Evolutionary conservation across 2,797 vertebrate species (phyloP).

Genomic region (Eutrigla gurnardus): DNA sequence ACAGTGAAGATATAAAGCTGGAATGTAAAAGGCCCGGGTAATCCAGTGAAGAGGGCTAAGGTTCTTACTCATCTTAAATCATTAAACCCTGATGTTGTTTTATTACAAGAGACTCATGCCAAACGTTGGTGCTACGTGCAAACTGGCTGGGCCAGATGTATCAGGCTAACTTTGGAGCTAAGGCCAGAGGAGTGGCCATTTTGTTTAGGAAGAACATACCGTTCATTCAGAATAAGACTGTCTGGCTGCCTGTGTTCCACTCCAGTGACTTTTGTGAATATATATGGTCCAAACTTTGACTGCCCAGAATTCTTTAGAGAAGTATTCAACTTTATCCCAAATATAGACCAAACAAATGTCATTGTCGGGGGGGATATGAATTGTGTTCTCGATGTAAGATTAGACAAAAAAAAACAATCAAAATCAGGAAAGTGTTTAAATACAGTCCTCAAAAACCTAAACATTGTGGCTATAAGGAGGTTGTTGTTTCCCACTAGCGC

Average conservation of each 20-base stretch:
- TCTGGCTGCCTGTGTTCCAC: not conserved
- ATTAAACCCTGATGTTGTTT: not conserved
- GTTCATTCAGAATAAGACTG: not conserved
- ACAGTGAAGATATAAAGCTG: not conserved
- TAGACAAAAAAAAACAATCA: not conserved
- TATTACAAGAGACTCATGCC: constrained; percentile 4
- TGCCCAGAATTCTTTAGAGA: not conserved
- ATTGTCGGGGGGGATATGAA: not conserved
- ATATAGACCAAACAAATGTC: not conserved
- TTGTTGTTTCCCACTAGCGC: not conserved
- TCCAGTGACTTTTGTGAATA: not conserved
- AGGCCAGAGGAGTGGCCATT: not conserved
- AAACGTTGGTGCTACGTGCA: not conserved
- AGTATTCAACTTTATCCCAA: not conserved
- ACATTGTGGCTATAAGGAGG: not conserved
- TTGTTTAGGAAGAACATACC: not conserved
- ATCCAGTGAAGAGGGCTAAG: not conserved
- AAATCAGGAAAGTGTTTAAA: not conserved
- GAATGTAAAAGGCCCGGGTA: not conserved
- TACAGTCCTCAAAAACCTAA: not conserved
- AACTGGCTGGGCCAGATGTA: not conserved
- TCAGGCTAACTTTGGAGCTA: not conserved
- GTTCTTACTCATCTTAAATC: not conserved
- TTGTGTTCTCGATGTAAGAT: not conserved
- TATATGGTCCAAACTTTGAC: not conserved